phyloP scores from a whole-genome alignment of 2,113 vertebrate genomes.

The Protobothrops flavoviridis region DNA sequence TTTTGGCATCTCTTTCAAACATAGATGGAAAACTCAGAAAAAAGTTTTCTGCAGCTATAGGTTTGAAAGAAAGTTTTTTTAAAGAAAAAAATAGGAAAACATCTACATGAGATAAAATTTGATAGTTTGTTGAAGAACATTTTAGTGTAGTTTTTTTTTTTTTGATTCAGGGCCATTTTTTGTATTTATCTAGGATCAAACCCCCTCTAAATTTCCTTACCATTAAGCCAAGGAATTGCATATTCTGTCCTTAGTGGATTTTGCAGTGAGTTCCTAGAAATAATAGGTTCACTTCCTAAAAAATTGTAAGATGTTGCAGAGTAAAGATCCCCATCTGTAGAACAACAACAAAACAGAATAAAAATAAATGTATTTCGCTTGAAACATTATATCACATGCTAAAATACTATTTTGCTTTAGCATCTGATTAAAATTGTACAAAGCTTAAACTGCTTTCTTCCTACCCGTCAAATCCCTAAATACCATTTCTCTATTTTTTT shows the following conservation, averaged over 20 bases:
- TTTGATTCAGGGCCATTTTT: not conserved
- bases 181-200: not conserved
- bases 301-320: conserved; percentile 94
- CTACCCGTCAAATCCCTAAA: not conserved
- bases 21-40: not conserved
- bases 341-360: conserved; percentile 2
- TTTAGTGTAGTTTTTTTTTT: not conserved
- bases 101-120: not conserved
- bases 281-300: conserved; percentile 94
- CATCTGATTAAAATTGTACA: not conserved
- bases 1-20: not conserved
- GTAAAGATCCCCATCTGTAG: conserved; percentile 91
- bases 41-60: too few species aligned
- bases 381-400: not conserved
- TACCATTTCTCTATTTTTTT: not conserved
- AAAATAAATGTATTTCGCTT: not conserved
- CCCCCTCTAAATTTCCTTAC: conserved; percentile 67
- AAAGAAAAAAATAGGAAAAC: not conserved
- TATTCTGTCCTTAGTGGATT: conserved; percentile 91
- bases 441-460: not conserved
- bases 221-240: conserved; percentile 94
- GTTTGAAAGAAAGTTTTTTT: not conserved
- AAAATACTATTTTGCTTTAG: not conserved
- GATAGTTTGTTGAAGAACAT: not conserved
- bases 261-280: conserved; percentile 86